A percentile compares a stretch with the other conserved stretches of the same genome.
Conservation (phyloP, 2,888 invertebrate genomes). For the Ennomos erosarius region DNA sequence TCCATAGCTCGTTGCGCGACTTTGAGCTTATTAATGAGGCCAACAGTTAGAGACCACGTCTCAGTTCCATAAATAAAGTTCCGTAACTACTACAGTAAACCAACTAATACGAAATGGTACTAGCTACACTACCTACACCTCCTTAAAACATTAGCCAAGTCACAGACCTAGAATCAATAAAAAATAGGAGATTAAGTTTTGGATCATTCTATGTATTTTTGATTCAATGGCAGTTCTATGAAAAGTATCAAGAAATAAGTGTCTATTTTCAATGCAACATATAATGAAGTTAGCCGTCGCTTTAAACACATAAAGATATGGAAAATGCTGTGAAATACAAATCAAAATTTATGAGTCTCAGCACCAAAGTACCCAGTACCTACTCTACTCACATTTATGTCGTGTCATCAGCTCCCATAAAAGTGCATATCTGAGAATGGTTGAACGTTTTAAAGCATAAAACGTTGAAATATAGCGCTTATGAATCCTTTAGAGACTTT, state of each 20-base stretch:
- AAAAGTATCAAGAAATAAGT: constrained; percentile 9
- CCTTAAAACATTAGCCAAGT: too few species aligned
- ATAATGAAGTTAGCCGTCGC: neutral
- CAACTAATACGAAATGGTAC: too few species aligned
- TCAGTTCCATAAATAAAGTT: too few species aligned
- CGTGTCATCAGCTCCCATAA: constrained; percentile 6
- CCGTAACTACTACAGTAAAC: too few species aligned
- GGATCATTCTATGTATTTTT: neutral
- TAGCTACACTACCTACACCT: too few species aligned
- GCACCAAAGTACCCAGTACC: neutral
- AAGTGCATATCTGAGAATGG: neutral
- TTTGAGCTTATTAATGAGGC: too few species aligned
- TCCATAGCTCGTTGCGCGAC: too few species aligned
- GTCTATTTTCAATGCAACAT: constrained; percentile 12
- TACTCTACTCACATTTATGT: neutral
- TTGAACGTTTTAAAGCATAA: too few species aligned
- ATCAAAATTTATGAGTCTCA: constrained; percentile 7
- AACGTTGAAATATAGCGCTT: too few species aligned
- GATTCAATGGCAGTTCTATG: neutral
- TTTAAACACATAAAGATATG: constrained; percentile 6
- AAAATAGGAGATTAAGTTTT: neutral
- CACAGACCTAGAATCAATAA: too few species aligned
- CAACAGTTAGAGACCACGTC: too few species aligned
- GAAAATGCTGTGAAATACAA: constrained; percentile 4
- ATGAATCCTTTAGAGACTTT: too few species aligned